Conservation (phyloP, 2,797 vertebrate species). For the Mus caroli region DNA sequence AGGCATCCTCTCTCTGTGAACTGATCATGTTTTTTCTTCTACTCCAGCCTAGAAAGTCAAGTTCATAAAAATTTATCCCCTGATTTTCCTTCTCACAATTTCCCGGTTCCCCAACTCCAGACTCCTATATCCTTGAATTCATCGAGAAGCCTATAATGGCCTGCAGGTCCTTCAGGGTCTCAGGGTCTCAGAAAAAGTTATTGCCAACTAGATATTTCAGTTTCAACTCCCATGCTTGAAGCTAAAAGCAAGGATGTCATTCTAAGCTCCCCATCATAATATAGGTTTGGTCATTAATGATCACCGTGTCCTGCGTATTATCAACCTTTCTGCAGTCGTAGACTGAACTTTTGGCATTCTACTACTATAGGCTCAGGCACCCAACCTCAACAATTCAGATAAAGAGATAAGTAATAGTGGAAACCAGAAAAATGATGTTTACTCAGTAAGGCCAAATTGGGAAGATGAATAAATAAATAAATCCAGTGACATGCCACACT, state of each 20-base stretch:
- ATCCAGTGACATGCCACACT: neutral
- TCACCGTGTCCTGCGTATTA: neutral
- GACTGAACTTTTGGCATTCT: neutral
- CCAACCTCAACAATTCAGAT: neutral
- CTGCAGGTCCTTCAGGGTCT: neutral
- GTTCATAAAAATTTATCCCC: neutral
- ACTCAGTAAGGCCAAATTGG: neutral
- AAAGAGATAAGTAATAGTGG: neutral
- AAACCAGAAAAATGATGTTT: neutral
- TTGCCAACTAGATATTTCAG: too few relatives aligned
- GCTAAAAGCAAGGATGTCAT: neutral
- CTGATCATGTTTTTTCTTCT: neutral
- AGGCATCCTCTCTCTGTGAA: neutral
- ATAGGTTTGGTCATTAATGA: neutral
- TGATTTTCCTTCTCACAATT: neutral
- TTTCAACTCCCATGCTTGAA: accelerated
- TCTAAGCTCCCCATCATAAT: neutral
- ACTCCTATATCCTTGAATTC: neutral
- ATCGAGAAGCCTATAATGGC: neutral
- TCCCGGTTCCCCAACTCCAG: accelerated
- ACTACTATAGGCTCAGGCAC: neutral
- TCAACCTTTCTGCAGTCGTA: neutral
- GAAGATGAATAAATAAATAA: neutral
- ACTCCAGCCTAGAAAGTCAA: neutral
- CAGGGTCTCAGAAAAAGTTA: neutral